Evolutionary conservation across 2,888 invertebrate species (phyloP), one percentile per base, ranked within the genome.

Genomic region (Desoria tigrina): DNA sequence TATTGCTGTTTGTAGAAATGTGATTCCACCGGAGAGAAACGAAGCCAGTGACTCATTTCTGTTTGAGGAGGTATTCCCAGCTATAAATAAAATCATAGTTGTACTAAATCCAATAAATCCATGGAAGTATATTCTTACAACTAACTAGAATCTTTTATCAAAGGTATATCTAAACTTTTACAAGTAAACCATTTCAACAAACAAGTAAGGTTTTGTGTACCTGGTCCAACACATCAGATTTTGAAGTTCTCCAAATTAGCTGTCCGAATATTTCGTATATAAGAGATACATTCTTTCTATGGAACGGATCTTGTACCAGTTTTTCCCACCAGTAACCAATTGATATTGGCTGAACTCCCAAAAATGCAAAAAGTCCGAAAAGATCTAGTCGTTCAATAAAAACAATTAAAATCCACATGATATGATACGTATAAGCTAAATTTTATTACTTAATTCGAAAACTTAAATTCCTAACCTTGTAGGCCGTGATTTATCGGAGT

Each of bases 1-100:
- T 86, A 86, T 75, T 87, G 85, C 39, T 83, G 82, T n/a, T 84
- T 82, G 78, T 91, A 91, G 78, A 88, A 89, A 73, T 88, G 85
- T 66, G 86, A 85, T 79, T 91, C 90, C 0, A 90, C 84, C 3
- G 88, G 86, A n/a, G 87, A 85, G 77, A 90, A 86, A 45, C 84
- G 82, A 50, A 89, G 77, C 79, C 83, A 83, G 78, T 88, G 85
- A 6, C 85, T 78, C 50, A 82, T 74, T 62, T 85, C 82, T 0
- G 82, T 82, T 79, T 88, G 87, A n/a, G 81, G 79, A 0, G 89
- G 89, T 68, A 90, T 84, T 55, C 84, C 81, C 54, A 89, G 83
- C 81, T 83, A 68, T n/a, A n/a, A n/a, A n/a, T n/a, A n/a, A n/a
- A n/a, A n/a, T n/a, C n/a, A n/a, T n/a, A 42, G 78, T 78, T 64